Percentiles rank a stretch among this genome's conserved stretches.
These are phyloP conservation scores for Baccha elongata DNA, from an alignment of 2,888 invertebrate genomes.

Conservation along the genomic window DNA sequence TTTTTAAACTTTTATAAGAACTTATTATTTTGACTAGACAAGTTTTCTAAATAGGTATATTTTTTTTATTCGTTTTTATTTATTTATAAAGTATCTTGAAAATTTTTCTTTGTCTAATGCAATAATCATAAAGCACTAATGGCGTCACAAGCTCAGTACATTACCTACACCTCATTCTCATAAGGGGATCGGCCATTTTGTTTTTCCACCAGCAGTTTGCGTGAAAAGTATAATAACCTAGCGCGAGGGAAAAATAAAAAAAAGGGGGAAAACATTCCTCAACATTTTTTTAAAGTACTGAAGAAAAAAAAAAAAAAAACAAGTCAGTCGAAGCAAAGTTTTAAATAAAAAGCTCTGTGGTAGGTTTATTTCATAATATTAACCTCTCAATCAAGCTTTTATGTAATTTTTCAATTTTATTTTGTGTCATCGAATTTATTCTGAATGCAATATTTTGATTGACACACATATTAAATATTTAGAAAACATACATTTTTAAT, in stretches of 20 bases:
- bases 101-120: constrained; percentile 43
- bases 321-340: constrained; percentile 15
- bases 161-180: constrained; percentile 40
- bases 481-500: background rate
- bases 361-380: constrained; percentile 4
- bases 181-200: constrained; percentile 71
- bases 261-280: constrained; percentile 42
- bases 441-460: constrained; percentile 26
- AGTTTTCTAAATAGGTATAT: background rate
- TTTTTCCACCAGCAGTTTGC: constrained; percentile 60
- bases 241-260: constrained; percentile 36
- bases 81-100: background rate
- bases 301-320: constrained; percentile 28
- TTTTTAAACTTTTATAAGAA: no score
- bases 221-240: constrained; percentile 31
- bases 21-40: background rate
- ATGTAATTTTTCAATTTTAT: constrained; percentile 47
- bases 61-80: background rate
- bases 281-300: constrained; percentile 52
- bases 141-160: constrained; percentile 64
- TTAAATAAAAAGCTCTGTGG: constrained; percentile 5
- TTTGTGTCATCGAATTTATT: constrained; percentile 2
- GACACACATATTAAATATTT: constrained; percentile 30
- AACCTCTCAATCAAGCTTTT: constrained; percentile 33
- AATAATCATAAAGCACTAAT: constrained; percentile 68